Evolutionary conservation across 2,888 invertebrate species (phyloP), one percentile per base, ranked within the genome.

Genomic region (Hypena proboscidalis): DNA sequence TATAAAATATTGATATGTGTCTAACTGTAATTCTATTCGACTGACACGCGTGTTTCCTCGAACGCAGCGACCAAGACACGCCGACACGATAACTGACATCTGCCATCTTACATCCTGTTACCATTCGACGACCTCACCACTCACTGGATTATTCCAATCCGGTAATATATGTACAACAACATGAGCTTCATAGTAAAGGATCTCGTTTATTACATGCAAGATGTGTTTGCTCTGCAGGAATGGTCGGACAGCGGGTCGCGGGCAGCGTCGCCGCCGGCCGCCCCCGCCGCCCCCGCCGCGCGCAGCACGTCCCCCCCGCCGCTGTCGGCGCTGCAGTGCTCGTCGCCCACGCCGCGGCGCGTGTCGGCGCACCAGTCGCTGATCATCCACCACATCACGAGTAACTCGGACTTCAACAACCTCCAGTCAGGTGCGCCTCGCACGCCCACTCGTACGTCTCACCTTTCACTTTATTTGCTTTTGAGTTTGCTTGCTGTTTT

Each of bases 341-440:
- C 88, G 17, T 89, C 89, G 58, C 89, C 86, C 21, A 88, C 88
- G 58, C 90, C 89, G 76, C 84, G 89, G 55, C 83, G 89, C 65
- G 88, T 89, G 41, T 87, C 88, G 43, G 87, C 90, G 67, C 90
- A 89, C 71, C 89, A 88, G 80, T 81, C 81, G 70, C 83, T 88
- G 75, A 90, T 90, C 78, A 88, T 89, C 42, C 90, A 89, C 77
- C 90, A 90, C 77, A 90, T 90, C 75, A 88, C 88, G 53, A 83
- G 83, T 80, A 88, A 89, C 75, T 83, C 84, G 1, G 88, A 90
- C 80, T 90, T 88, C 80, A 86, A 89, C 67, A 89, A 89, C 63
- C 87, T 88, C 60, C 88, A 87, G 22, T 84, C 87, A 4, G 86
- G 87, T 83, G 20, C 48, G 45, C 33, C 21, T 2, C 22, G 14